phyloP scores from a whole-genome alignment of 2,113 vertebrate species.

The Eublepharis macularius region DNA sequence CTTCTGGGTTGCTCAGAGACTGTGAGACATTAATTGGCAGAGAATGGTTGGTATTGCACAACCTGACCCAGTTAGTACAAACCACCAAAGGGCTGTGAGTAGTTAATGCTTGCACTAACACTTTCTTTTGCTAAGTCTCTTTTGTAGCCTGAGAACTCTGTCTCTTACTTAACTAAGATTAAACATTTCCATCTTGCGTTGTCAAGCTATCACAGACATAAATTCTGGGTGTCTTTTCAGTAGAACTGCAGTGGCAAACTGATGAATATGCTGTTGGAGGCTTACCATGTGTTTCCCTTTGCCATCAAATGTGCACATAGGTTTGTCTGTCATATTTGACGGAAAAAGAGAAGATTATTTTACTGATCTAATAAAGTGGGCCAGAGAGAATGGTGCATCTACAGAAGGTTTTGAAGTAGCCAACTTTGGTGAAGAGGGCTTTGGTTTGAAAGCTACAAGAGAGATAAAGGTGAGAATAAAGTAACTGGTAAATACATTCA shows the following conservation, averaged over 20 bases:
- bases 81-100: not conserved
- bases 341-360: constrained; percentile 93
- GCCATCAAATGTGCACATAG: constrained; percentile 69
- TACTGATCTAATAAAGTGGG: constrained; percentile 90
- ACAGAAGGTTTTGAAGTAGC: constrained; percentile 89
- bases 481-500: not conserved
- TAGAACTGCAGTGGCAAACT: not conserved
- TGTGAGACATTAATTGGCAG: not conserved
- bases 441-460: constrained; percentile 88
- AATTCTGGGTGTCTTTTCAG: constrained; percentile 36
- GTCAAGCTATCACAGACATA: constrained; percentile 32
- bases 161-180: constrained; percentile 41
- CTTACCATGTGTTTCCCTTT: constrained; percentile 29
- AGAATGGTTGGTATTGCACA: not conserved
- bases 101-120: not conserved
- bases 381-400: constrained; percentile 86
- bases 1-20: not conserved
- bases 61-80: not conserved
- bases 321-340: constrained; percentile 90
- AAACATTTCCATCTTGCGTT: constrained; percentile 1
- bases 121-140: not conserved
- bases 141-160: not conserved
- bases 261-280: not conserved
- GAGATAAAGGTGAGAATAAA: constrained; percentile 90
- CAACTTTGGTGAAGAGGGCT: constrained; percentile 91